phyloP scores from a whole-genome alignment of 2,888 invertebrate species.

The Drosophila anomelani region DNA sequence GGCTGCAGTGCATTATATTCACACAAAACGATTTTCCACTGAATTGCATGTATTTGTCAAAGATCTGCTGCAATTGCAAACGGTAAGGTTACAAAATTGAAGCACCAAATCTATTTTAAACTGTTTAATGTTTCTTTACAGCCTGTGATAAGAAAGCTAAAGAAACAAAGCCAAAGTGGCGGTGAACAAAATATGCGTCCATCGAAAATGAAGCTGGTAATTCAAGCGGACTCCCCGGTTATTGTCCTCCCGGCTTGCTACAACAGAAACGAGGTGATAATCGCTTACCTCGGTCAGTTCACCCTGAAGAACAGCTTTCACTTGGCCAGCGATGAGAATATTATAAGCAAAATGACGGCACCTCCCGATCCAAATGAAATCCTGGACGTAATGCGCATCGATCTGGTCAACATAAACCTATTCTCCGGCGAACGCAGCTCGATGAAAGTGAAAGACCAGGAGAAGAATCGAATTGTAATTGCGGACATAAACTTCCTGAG shows the following conservation, averaged over 20 bases:
- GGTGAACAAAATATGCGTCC: slow-evolving; percentile 63
- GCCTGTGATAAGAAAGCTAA: slow-evolving; percentile 83
- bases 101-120: not conserved
- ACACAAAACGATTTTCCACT: slow-evolving; percentile 96
- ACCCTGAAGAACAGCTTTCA: slow-evolving; percentile 91
- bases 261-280: slow-evolving; percentile 90
- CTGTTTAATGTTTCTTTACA: slow-evolving; percentile 31
- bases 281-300: slow-evolving; percentile 92
- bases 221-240: slow-evolving; percentile 88
- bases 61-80: slow-evolving; percentile 93
- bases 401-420: slow-evolving; percentile 89
- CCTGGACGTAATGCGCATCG: slow-evolving; percentile 88
- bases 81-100: slow-evolving; percentile 86
- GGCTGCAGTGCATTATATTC: slow-evolving; percentile 96
- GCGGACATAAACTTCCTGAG: slow-evolving; percentile 81
- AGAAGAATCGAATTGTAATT: slow-evolving; percentile 73
- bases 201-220: slow-evolving; percentile 82
- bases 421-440: slow-evolving; percentile 86
- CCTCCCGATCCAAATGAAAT: slow-evolving; percentile 82
- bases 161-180: slow-evolving; percentile 71
- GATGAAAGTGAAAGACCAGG: slow-evolving; percentile 48
- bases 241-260: slow-evolving; percentile 95
- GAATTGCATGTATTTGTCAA: slow-evolving; percentile 94
- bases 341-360: slow-evolving; percentile 72
- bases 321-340: slow-evolving; percentile 85